These are phyloP conservation scores for Bryconaethiops microstoma DNA, from an alignment of 2,797 vertebrate genomes.

Conservation along the genomic window DNA sequence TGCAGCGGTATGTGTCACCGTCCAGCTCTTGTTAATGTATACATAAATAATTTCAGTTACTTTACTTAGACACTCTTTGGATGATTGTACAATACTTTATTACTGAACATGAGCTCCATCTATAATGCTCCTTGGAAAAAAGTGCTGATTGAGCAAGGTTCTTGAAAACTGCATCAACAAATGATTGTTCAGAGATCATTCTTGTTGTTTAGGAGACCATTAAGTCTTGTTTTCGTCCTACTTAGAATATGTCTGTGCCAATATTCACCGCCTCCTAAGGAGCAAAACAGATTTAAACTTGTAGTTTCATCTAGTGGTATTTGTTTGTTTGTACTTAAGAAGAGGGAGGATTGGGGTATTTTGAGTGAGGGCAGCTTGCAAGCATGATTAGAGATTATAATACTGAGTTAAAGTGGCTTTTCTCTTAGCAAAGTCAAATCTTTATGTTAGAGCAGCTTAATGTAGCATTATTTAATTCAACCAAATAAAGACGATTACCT, in stretches of 20 bases:
- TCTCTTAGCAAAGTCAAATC: background rate
- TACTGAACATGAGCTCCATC: too few species aligned
- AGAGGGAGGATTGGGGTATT: background rate
- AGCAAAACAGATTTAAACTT: background rate
- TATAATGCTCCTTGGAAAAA: background rate
- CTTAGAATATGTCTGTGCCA: background rate
- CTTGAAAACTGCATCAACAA: background rate
- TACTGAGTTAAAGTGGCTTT: background rate
- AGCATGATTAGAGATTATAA: conserved; percentile 4
- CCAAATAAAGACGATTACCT: background rate
- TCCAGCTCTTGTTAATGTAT: background rate
- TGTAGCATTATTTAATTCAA: conserved; percentile 1
- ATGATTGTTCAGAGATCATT: background rate
- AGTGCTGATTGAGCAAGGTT: background rate
- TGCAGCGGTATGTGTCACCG: background rate
- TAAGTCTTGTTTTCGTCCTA: background rate
- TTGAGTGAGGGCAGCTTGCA: background rate
- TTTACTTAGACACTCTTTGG: background rate
- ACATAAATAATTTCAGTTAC: background rate
- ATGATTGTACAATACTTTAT: background rate
- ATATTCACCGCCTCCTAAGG: background rate
- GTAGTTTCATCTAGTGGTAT: background rate
- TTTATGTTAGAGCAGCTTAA: background rate
- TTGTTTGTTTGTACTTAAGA: background rate
- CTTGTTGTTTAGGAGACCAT: background rate